phyloP scores from a whole-genome alignment of 1,140 invertebrate genomes.

The Heliconius melpomene region DNA sequence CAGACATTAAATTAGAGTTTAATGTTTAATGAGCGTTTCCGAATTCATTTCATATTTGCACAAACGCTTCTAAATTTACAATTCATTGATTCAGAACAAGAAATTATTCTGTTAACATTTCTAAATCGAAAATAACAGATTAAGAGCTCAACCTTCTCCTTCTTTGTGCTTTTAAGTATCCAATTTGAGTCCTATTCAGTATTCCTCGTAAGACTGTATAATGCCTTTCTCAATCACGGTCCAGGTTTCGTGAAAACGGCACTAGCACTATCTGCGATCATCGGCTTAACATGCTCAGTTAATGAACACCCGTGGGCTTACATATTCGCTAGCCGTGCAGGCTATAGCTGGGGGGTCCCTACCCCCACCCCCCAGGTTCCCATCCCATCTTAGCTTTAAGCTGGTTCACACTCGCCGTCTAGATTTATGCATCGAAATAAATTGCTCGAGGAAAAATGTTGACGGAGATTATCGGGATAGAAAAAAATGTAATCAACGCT shows the following conservation, averaged over 20 bases:
- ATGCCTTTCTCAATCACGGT: slow-evolving; percentile 47
- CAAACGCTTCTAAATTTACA: background rate
- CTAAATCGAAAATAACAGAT: background rate
- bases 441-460: slow-evolving; percentile 38
- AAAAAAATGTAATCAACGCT: slow-evolving; percentile 16
- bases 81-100: slow-evolving; percentile 9
- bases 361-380: slow-evolving; percentile 12
- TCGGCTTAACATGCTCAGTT: slow-evolving; percentile 72
- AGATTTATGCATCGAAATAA: slow-evolving; percentile 44
- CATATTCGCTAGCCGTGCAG: slow-evolving; percentile 55
- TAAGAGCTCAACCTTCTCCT: background rate
- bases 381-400: slow-evolving; percentile 43
- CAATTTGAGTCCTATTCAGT: slow-evolving; percentile 29
- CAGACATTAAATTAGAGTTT: slow-evolving; percentile 36
- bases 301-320: slow-evolving; percentile 71
- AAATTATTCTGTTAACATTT: slow-evolving; percentile 7
- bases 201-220: slow-evolving; percentile 25
- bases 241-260: slow-evolving; percentile 44
- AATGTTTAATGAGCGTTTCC: slow-evolving; percentile 43
- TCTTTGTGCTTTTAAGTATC: slow-evolving; percentile 15
- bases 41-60: slow-evolving; percentile 22
- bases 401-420: slow-evolving; percentile 41
- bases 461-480: slow-evolving; percentile 26
- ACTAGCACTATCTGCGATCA: slow-evolving; percentile 60
- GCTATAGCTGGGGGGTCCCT: slow-evolving; percentile 34